Evolutionary conservation across 2,888 invertebrate genomes (phyloP).

Genomic region (Cabera pusaria): DNA sequence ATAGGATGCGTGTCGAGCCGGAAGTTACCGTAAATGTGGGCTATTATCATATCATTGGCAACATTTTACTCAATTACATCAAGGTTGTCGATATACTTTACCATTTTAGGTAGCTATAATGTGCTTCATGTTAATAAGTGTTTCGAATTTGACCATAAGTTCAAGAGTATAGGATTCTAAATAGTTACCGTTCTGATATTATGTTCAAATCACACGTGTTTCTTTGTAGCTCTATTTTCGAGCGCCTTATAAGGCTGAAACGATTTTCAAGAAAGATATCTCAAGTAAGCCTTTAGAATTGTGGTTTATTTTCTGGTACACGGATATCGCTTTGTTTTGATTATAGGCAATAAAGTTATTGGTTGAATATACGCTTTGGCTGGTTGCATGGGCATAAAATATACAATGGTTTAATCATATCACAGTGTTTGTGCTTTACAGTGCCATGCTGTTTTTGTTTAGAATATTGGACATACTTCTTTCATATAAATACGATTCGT

Average conservation of each 20-base stretch:
- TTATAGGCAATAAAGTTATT: constrained; percentile 15
- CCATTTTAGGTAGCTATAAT: constrained; percentile 24
- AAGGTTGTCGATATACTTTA: constrained; percentile 26
- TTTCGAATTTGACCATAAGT: no score
- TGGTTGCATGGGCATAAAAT: no score
- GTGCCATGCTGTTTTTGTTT: no score
- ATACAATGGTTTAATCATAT: no score
- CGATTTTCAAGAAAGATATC: constrained; percentile 20
- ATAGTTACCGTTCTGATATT: no score
- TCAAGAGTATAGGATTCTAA: no score
- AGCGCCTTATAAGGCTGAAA: constrained; percentile 13
- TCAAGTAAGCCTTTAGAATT: constrained; percentile 16
- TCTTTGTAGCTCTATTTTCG: constrained; percentile 15
- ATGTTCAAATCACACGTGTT: constrained; percentile 15
- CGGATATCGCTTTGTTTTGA: constrained; percentile 20
- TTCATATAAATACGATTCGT: no score
- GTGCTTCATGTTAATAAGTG: no score
- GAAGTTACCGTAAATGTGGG: constrained; percentile 25
- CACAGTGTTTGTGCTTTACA: no score
- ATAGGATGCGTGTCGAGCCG: constrained; percentile 16
- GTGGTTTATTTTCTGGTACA: constrained; percentile 16
- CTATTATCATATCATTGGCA: constrained; percentile 30
- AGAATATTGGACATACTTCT: no score
- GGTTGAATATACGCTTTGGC: background rate
- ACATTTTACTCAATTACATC: constrained; percentile 31